Conservation (phyloP, 2,113 vertebrate species). For the Ondatra zibethicus region DNA sequence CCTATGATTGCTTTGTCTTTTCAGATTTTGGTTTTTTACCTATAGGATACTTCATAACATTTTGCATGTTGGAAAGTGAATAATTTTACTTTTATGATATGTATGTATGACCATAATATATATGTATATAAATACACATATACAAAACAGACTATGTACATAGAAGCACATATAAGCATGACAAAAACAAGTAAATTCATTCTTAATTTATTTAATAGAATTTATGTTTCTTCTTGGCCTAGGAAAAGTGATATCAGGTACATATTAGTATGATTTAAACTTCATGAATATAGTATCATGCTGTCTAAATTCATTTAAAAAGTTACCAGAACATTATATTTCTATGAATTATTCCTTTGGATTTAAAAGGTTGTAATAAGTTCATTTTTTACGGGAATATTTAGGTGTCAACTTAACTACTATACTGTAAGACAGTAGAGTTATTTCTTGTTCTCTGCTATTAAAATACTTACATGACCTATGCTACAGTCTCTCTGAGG, state of each 20-base stretch:
- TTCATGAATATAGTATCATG: background rate
- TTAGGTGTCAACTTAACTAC: background rate
- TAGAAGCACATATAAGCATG: background rate
- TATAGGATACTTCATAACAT: background rate
- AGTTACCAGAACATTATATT: background rate
- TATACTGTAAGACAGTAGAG: background rate
- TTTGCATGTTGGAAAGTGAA: background rate
- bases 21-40: background rate
- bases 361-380: background rate
- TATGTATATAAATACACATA: background rate
- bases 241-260: background rate
- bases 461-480: background rate
- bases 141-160: background rate
- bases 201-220: background rate
- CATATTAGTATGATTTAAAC: background rate
- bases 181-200: background rate
- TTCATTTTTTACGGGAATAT: background rate
- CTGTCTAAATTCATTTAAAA: background rate
- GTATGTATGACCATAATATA: background rate
- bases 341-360: background rate
- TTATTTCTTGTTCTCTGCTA: background rate
- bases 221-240: background rate
- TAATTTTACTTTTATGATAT: background rate
- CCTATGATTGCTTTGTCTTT: background rate
- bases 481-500: background rate